Evolutionary conservation across 1,140 invertebrate species (phyloP).

Genomic region (Palaemon carinicauda): DNA sequence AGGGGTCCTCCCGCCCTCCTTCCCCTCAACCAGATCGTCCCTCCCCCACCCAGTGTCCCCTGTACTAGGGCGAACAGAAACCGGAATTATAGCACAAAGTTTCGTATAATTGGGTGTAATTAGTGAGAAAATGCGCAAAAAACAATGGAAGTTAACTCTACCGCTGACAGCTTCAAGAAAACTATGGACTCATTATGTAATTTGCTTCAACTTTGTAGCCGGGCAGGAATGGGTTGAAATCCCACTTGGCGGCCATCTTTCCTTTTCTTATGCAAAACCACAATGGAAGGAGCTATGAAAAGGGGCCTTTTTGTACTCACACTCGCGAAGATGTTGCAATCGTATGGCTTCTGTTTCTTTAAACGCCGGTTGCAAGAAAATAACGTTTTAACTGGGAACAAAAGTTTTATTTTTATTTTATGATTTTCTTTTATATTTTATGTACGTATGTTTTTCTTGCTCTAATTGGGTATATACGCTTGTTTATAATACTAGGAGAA

Average conservation of each 20-base stretch:
- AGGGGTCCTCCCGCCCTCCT: background rate
- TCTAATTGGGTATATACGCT: too few species aligned
- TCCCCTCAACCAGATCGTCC: too few species aligned
- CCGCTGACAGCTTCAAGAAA: constrained; percentile 16
- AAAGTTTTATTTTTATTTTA: too few species aligned
- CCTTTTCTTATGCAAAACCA: too few species aligned
- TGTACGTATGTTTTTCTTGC: too few species aligned
- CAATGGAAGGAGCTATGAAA: background rate
- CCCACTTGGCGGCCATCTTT: too few species aligned
- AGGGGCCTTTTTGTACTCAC: too few species aligned
- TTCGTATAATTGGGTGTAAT: constrained; percentile 44
- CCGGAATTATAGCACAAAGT: constrained; percentile 47
- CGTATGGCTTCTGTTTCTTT: too few species aligned
- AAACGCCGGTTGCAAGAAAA: too few species aligned
- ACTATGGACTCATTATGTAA: constrained; percentile 34
- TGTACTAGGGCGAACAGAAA: background rate
- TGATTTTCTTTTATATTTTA: too few species aligned
- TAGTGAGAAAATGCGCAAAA: constrained; percentile 48
- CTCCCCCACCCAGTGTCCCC: background rate
- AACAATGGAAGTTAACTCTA: constrained; percentile 44
- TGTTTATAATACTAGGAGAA: background rate
- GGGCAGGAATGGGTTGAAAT: background rate
- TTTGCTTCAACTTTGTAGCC: constrained; percentile 25
- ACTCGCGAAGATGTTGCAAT: too few species aligned
- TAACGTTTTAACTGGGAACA: too few species aligned